These are phyloP conservation scores for Metellina segmentata DNA, from an alignment of 2,888 invertebrate species.

Conservation along the genomic window DNA sequence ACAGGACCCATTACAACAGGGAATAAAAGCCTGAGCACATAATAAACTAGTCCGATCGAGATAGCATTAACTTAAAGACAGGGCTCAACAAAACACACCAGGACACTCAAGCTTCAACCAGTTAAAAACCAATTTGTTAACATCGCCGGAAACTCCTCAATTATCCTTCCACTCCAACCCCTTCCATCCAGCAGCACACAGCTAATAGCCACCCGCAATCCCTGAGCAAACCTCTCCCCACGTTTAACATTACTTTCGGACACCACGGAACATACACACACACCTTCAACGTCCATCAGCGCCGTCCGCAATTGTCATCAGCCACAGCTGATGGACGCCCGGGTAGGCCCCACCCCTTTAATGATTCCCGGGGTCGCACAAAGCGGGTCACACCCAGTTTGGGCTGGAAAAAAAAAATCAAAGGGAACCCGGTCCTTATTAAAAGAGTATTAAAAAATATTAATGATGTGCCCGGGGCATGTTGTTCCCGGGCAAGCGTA, in stretches of 20 bases:
- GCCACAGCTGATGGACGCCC: slow-evolving; percentile 35
- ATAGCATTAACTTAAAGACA: too few relatives aligned
- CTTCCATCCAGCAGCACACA: background rate
- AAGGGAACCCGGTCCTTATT: slow-evolving; percentile 28
- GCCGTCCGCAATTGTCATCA: slow-evolving; percentile 14
- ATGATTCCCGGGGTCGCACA: slow-evolving; percentile 27
- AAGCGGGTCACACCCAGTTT: slow-evolving; percentile 52
- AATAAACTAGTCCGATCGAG: too few relatives aligned
- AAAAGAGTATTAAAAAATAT: slow-evolving; percentile 43
- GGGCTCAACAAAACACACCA: too few relatives aligned
- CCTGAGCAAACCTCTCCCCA: too few relatives aligned
- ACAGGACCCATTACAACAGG: too few relatives aligned
- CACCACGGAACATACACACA: background rate
- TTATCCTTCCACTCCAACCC: background rate
- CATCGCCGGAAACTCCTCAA: too few relatives aligned
- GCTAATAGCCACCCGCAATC: background rate
- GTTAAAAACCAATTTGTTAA: too few relatives aligned
- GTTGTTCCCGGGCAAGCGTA: background rate
- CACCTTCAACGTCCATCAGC: background rate
- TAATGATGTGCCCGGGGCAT: slow-evolving; percentile 15
- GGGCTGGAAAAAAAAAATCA: background rate
- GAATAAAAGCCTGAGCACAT: too few relatives aligned
- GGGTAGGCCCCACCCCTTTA: slow-evolving; percentile 46
- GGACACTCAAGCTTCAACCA: too few relatives aligned
- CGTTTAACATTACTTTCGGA: too few relatives aligned